Evolutionary conservation across 64 coral and sea anemone species (phyloP).

Genomic region (Dendrophyllia cribrosa): DNA sequence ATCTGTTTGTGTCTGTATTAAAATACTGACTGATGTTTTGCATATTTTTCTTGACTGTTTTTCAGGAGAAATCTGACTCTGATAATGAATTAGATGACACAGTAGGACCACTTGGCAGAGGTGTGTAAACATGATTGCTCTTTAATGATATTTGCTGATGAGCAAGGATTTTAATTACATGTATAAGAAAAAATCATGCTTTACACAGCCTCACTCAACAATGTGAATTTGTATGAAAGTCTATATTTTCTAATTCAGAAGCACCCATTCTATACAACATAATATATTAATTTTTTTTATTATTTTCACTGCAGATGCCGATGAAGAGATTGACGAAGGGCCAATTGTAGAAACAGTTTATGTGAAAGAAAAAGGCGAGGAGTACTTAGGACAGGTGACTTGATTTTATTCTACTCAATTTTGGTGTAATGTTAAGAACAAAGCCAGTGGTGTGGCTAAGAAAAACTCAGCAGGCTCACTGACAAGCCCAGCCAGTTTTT

Average conservation of each 20-base stretch:
- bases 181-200: too few species aligned
- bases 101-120: constrained; percentile 45
- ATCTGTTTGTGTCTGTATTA: too few species aligned
- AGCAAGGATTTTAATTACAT: too few species aligned
- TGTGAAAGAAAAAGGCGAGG: constrained; percentile 68
- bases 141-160: too few species aligned
- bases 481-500: too few species aligned
- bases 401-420: neutral
- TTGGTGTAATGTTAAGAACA: too few species aligned
- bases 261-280: too few species aligned
- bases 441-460: too few species aligned
- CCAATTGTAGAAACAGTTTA: constrained; percentile 75
- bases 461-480: too few species aligned
- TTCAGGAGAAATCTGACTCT: constrained; percentile 95
- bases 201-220: too few species aligned
- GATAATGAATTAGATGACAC: constrained; percentile 93
- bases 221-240: too few species aligned
- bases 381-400: constrained; percentile 78
- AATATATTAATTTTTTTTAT: neutral
- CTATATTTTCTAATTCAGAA: too few species aligned
- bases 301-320: neutral
- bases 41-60: neutral
- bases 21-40: neutral
- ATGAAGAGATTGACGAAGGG: constrained; percentile 62
- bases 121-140: neutral